These are phyloP conservation scores for Microtus agrestis DNA, from an alignment of 2,797 vertebrate genomes.

Conservation along the genomic window DNA sequence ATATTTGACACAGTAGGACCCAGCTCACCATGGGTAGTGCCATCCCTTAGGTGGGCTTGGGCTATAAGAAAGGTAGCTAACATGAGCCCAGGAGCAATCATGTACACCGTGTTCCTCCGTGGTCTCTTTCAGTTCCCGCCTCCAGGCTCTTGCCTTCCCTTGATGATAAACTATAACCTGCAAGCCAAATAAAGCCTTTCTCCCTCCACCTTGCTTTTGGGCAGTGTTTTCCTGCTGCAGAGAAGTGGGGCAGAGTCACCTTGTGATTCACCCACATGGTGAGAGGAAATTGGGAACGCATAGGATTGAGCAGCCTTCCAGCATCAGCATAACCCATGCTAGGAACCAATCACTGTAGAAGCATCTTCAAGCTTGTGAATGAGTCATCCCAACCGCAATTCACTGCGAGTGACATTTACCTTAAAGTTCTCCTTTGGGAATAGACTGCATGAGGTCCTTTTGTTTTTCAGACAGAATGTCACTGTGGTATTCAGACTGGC, in stretches of 20 bases:
- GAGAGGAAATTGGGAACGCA: conserved; percentile 13
- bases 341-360: not conserved
- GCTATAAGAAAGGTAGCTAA: not conserved
- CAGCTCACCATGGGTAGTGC: not conserved
- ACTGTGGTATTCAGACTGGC: not conserved
- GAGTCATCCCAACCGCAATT: not conserved
- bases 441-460: not conserved
- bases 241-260: not conserved
- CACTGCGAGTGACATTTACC: not conserved
- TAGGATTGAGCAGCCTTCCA: not conserved
- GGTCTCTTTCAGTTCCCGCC: not conserved
- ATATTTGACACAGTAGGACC: not conserved
- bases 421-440: not conserved
- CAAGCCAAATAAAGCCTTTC: not conserved
- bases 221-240: not conserved
- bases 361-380: not conserved
- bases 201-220: not conserved
- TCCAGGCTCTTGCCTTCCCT: not conserved
- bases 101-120: rapidly evolving
- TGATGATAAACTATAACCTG: not conserved
- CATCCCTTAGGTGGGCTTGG: not conserved
- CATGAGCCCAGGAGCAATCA: rapidly evolving
- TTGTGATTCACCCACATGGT: not conserved
- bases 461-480: not conserved
- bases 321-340: not conserved